These are phyloP conservation scores for Strigamia crassipes DNA, from an alignment of 2,888 invertebrate species.

Conservation along the genomic window DNA sequence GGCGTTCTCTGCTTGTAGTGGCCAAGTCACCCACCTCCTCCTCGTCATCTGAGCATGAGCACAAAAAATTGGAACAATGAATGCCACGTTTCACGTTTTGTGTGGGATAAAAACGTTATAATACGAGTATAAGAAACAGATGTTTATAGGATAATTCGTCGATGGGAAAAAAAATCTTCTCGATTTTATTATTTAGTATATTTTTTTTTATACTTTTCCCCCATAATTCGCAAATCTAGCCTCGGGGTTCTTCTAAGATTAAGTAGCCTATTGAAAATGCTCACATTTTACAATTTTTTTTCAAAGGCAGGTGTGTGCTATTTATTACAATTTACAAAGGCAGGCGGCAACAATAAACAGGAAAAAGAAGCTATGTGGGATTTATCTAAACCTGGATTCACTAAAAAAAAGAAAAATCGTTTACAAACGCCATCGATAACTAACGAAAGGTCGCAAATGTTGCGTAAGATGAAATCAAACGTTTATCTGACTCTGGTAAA, in stretches of 20 bases:
- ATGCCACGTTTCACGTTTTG: conserved; percentile 5
- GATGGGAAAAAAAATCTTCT: background rate
- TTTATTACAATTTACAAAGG: background rate
- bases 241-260: background rate
- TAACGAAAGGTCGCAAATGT: no score
- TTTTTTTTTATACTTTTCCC: background rate
- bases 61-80: background rate
- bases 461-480: no score
- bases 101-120: background rate
- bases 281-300: conserved; percentile 6
- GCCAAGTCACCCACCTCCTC: conserved; percentile 43
- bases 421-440: no score
- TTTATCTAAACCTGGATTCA: background rate
- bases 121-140: background rate
- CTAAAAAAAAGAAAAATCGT: background rate
- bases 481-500: no score
- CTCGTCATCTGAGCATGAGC: conserved; percentile 37
- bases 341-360: background rate
- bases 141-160: conserved; percentile 5
- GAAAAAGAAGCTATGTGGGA: background rate
- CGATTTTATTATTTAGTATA: background rate
- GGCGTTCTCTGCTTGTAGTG: conserved; percentile 18
- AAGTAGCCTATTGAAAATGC: background rate
- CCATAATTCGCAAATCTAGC: conserved; percentile 3
- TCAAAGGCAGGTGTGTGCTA: background rate